Percentiles rank a stretch among this genome's conserved stretches.
phyloP scores from a whole-genome alignment of 2,888 invertebrate genomes.

The Drosophila villosipedis region DNA sequence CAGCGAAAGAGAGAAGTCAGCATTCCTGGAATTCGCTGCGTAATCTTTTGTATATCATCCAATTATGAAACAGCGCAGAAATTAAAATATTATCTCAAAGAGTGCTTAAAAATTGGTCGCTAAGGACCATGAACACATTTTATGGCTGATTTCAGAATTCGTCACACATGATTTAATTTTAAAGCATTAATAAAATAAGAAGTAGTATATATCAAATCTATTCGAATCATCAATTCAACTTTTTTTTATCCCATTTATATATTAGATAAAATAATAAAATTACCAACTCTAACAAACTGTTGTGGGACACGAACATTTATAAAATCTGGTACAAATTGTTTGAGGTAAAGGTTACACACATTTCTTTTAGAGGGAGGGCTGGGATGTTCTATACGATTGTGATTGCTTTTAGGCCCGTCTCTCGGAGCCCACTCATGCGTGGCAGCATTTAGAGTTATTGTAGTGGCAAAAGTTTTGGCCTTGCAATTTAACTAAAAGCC shows the following conservation, averaged over 20 bases:
- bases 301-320: constrained; percentile 11
- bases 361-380: constrained; percentile 8
- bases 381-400: constrained; percentile 19
- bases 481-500: constrained; percentile 77
- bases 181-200: background rate
- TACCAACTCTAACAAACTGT: constrained; percentile 12
- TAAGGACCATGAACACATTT: background rate
- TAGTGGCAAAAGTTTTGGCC: constrained; percentile 63
- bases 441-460: constrained; percentile 64
- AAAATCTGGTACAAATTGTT: constrained; percentile 63
- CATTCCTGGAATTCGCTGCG: constrained; percentile 2
- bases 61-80: constrained; percentile 34
- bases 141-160: background rate
- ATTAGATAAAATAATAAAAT: constrained; percentile 2
- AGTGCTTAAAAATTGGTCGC: constrained; percentile 15
- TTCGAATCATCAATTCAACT: background rate
- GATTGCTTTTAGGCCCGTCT: constrained; percentile 55
- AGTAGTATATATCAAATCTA: background rate
- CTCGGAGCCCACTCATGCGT: constrained; percentile 53
- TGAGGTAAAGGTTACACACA: constrained; percentile 54
- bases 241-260: background rate
- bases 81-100: constrained; percentile 56
- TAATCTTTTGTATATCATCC: constrained; percentile 23
- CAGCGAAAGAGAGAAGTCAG: background rate
- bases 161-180: background rate